Evolutionary conservation across 2,797 vertebrate species (phyloP), one percentile per base, ranked within the genome.

Genomic region (Pipistrellus pygmaeus): DNA sequence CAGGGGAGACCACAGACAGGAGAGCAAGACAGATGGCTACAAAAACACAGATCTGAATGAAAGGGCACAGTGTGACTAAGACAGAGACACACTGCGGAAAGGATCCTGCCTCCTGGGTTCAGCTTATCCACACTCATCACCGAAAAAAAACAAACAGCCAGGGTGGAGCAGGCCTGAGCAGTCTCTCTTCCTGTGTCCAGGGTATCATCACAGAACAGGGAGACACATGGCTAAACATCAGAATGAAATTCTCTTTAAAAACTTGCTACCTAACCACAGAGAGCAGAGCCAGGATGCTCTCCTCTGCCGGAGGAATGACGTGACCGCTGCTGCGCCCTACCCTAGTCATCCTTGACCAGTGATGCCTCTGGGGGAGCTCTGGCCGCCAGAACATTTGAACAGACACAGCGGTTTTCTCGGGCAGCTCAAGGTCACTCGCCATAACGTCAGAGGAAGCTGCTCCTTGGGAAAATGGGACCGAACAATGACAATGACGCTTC

Each of bases 401-500:
- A 88, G 81, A 48, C 10, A 21, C 66, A 27, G 94, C 55, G 5
- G 72, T 85, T 90, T 78, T 88, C 75, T 41, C 38, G 51, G 46
- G 60, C 11, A 5, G 88, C 78, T 84, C 96, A 96, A 97, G 95
- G 96, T 97, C 96, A 94, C 69, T 90, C 0, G 8, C 72, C 77
- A 14, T 91, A 64, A 87, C 27, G 85, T 95, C 87, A 96, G 53
- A 93, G 71, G 38, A 77, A 41, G 77, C 87, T 46, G 76, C 32
- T 95, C 72, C 57, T 78, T 48, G 77, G 80, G 88, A 85, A 72
- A 86, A 53, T 38, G 35, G 51, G 91, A 30, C 51, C 7, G 46
- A 68, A 53, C 82, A 30, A 32, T 60, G 88, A 91, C 95, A 94
- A 30, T 94, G 90, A 82, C 3, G 66, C 62, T 53, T 86, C 78